Evolutionary conservation across 2,113 vertebrate genomes (phyloP).

Genomic region (Alces alces): DNA sequence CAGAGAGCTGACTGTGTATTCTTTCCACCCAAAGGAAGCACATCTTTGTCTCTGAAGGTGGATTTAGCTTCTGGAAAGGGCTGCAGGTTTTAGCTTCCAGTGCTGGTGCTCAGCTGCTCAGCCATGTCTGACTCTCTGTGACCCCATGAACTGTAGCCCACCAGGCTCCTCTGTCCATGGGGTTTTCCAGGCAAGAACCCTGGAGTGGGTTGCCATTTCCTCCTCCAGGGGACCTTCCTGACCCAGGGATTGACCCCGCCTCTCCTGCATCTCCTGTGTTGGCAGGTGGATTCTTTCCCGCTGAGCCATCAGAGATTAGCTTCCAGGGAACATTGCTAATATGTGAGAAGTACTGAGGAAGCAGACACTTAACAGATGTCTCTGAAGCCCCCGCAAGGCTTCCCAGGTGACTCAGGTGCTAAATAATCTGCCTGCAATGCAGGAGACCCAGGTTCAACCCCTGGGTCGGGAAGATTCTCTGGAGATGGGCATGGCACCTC

Average conservation of each 20-base stretch:
- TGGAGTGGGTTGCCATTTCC: background rate
- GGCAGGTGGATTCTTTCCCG: background rate
- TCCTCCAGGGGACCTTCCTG: background rate
- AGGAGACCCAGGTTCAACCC: background rate
- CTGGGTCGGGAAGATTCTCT: background rate
- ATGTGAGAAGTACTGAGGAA: background rate
- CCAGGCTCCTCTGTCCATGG: background rate
- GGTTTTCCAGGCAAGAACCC: background rate
- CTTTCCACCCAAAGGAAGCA: background rate
- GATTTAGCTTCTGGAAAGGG: background rate
- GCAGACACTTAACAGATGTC: background rate
- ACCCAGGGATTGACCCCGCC: background rate
- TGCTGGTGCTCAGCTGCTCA: background rate
- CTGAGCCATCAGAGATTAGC: background rate
- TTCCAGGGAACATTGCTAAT: background rate
- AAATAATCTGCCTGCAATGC: background rate
- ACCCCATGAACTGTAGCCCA: background rate
- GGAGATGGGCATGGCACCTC: background rate
- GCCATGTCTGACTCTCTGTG: background rate
- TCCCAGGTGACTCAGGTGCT: background rate
- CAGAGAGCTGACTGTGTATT: background rate
- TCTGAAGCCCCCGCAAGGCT: background rate
- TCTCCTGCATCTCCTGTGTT: background rate
- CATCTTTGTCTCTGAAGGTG: background rate
- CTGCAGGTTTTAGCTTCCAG: background rate